Evolutionary conservation across 92 coral and sea anemone species (phyloP), one percentile per base, ranked within the genome.

Genomic region (Porites lobata): DNA sequence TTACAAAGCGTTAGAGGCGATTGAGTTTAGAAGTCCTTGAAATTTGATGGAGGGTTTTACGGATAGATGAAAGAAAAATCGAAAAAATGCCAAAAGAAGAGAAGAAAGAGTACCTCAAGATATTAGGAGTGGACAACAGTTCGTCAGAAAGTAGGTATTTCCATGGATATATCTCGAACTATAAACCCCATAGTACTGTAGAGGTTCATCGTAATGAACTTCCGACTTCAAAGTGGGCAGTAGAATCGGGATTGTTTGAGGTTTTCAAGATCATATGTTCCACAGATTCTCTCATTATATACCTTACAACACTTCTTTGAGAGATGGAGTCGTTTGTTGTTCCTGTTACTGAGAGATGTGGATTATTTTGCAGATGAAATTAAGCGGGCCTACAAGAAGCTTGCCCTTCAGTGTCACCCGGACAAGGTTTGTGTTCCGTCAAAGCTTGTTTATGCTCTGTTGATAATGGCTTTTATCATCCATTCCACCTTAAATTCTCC

Each of bases 41-140:
- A 90, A 86, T 86, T 89, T 90, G 87, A 83, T 91, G 85, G 78
- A 77, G 93, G 91, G 84, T 95, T 95, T 86, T 89, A 78, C 72
- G 89, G 77, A 86, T 94, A 93, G 90, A 93, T 93, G 95, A 91
- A 68, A 89, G 86, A 90, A 71, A 93, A 80, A 80, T 84, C 89
- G 32, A 87, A 75, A 98, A 91, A 89, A 98, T 98, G 99, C 99
- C 99, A 80, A 98, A 96, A 91, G 99, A 95, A 91, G 98, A 96
- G 65, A 96, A 90, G 93, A 94, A 92, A 77, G 97, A 96, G 86
- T 89, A 81, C 87, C 93, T 94, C 89, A 96, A 92, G 94, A 82
- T 91, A 85, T 96, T 98, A 61, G 96, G 96, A 84, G 90, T 98
- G 67, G 98, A 94, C 68, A 92, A 77, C 79, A 92, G 86, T 81